Base-by-base conservation (phyloP, 1,140 invertebrate species). In the Aphaenogaster rudis region DNA sequence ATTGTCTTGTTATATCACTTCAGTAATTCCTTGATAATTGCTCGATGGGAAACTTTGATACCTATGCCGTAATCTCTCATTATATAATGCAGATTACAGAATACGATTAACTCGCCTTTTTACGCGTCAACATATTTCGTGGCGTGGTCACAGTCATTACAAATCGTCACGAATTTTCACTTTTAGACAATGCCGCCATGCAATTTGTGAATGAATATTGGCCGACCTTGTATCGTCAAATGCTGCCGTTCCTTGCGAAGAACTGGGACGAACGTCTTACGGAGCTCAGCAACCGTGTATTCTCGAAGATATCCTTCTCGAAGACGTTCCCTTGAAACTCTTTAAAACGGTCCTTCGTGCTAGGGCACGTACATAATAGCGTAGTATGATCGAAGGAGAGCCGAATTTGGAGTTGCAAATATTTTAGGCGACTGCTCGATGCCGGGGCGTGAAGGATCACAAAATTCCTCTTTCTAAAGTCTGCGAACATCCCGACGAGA, bases 181-280 rank as follows among this genome's bases (percentile, higher is more conserved):
- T 82, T 92, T 39, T 48, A 97, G 96, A 95, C 39, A 94, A 95
- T 67, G 92, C 96, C 11, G 96, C 95, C 7, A 88, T 96, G 21
- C 91, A 88, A 57, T 96, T 97, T 86, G 94, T 95, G 0, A 97
- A 97, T 74, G 95, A 96, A 71, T 96, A 96, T 81, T 97, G 96
- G 96, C 95, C 95, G 84, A n/a, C 95, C 0, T 85, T 97, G 2
- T 97, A 96, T 86, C 95, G 93, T 39, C 94, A 95, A 88, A 94
- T 96, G 88, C 84, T 96, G 42, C 96, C 96, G 0, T 93, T 94
- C n/a, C 92, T 95, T 3, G 92, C 95, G 81, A 90, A 93, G n/a
- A 93, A 92, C 67, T 96, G 96, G 96, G 95, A 96, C 78, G 92
- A 93, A 84, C 45, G 88, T 13, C 33, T 95, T 1, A 90, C 92